Conservation (phyloP, 2,888 invertebrate genomes). For the Cheilosia soror region DNA sequence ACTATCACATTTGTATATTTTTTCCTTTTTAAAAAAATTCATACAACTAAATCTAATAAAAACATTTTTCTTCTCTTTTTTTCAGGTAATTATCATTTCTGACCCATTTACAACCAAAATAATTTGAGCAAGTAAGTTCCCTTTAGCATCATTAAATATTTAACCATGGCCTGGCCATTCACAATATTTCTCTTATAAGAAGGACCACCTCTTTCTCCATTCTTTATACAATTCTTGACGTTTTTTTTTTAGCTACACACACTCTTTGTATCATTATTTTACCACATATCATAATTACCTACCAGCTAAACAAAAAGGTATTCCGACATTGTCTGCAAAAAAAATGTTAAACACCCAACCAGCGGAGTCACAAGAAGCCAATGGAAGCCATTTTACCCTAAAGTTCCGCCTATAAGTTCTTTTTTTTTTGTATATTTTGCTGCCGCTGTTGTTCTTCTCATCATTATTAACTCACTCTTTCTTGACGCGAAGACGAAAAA, state of each 20-base stretch:
- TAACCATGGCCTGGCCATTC: not conserved
- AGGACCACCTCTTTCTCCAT: slow-evolving; percentile 59
- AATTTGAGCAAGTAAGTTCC: not conserved
- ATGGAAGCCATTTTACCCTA: slow-evolving; percentile 73
- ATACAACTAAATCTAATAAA: not conserved
- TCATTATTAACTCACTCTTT: slow-evolving; percentile 74
- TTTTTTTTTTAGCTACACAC: not conserved
- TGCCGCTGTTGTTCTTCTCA: slow-evolving; percentile 55
- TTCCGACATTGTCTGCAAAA: slow-evolving; percentile 12
- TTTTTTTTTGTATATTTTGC: slow-evolving; percentile 30
- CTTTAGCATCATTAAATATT: not conserved
- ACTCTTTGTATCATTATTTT: slow-evolving; percentile 73
- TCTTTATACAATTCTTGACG: slow-evolving; percentile 2
- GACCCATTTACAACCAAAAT: not conserved
- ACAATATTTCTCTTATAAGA: slow-evolving; percentile 48
- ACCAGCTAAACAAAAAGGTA: slow-evolving; percentile 34
- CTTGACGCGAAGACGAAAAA: slow-evolving; percentile 67
- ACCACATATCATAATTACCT: slow-evolving; percentile 78
- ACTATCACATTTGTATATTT: not conserved
- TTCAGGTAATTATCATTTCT: not conserved
- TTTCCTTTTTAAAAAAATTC: not conserved
- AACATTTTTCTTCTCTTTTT: not conserved
- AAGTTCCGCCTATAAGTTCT: slow-evolving; percentile 70
- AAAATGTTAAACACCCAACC: slow-evolving; percentile 56
- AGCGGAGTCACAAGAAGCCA: slow-evolving; percentile 69